phyloP scores from a whole-genome alignment of 2,113 vertebrate genomes.

The Parotia lawesii region DNA sequence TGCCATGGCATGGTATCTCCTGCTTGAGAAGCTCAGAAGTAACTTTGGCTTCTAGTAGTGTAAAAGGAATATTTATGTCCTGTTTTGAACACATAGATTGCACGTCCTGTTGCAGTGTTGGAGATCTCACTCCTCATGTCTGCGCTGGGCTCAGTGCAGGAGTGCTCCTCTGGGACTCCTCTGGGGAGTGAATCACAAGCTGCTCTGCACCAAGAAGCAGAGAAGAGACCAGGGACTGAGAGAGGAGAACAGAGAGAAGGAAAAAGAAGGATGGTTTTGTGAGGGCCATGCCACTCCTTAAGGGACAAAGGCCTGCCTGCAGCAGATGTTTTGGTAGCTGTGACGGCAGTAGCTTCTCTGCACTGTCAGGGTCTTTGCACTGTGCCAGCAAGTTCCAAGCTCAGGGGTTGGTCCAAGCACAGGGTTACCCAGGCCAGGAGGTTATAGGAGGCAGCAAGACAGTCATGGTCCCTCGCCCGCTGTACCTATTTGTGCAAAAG shows the following conservation, averaged over 20 bases:
- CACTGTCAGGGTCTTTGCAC: not conserved
- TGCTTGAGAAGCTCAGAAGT: not conserved
- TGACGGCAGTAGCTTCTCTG: not conserved
- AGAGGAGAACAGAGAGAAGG: not conserved
- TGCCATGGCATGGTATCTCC: not conserved
- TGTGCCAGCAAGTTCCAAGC: not conserved
- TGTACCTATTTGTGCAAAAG: not conserved
- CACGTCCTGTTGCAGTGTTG: not conserved
- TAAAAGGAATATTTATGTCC: not conserved
- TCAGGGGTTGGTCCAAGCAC: not conserved
- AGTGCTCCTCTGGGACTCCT: not conserved
- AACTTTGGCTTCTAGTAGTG: not conserved
- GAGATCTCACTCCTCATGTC: not conserved
- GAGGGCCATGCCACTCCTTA: not conserved
- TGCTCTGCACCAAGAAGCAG: not conserved
- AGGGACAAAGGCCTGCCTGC: not conserved
- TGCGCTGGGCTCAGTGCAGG: rapidly evolving
- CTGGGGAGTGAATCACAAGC: not conserved
- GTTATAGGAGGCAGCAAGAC: not conserved
- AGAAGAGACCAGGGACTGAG: not conserved
- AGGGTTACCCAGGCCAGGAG: not conserved
- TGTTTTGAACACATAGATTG: not conserved
- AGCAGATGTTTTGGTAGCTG: not conserved
- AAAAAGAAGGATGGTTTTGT: not conserved
- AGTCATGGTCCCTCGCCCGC: not conserved